Base-by-base conservation (phyloP, 2,797 vertebrate species). In the Sebastiscus albofasciatus region DNA sequence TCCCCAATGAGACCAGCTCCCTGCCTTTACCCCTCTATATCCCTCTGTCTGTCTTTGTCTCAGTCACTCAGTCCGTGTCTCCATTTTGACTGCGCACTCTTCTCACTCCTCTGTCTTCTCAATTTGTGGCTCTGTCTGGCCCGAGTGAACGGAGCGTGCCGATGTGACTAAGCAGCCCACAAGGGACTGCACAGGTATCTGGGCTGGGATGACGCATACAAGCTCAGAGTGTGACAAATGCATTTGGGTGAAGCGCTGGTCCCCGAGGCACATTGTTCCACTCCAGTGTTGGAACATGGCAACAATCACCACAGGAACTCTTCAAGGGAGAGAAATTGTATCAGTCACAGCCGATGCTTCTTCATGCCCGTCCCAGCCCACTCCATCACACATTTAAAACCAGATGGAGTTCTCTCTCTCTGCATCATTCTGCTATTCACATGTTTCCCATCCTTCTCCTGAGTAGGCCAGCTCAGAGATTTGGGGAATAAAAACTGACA, bases 221-320 rank as follows among this genome's bases (percentile, higher is more conserved):
- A 79, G 92, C 95, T 92, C 90, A 58, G 12, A 75, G 93, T 95
- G 94, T 96, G 95, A 96, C 96, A 92, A 96, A 96, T 96, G 94
- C 91, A 95, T 96, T 97, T 93, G 92, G 95, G 89, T 82, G 91
- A 89, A 91, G 82, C 65, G 75, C 72, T 67, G 86, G 75, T 88
- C 85, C 90, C 92, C 7, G 33, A 77, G 91, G 93, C 91, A 31
- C 86, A 90, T 90, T 93, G 91, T 91, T 93, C 90, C 91, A 89
- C 84, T 87, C 67, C 81, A 77, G 86, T 80, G 85, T 93, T 86
- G 86, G 87, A 89, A 94, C 93, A 89, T 72, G 90, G 85, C 91
- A 91, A 93, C 92, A 87, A 91, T 90, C 90, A 90, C 89, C 86
- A 81, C 86, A 89, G 89, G 88, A 93, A 89, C 86, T 87, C 87